Evolutionary conservation across 1,140 invertebrate genomes (phyloP).

Genomic region (Neuroterus valhalla): DNA sequence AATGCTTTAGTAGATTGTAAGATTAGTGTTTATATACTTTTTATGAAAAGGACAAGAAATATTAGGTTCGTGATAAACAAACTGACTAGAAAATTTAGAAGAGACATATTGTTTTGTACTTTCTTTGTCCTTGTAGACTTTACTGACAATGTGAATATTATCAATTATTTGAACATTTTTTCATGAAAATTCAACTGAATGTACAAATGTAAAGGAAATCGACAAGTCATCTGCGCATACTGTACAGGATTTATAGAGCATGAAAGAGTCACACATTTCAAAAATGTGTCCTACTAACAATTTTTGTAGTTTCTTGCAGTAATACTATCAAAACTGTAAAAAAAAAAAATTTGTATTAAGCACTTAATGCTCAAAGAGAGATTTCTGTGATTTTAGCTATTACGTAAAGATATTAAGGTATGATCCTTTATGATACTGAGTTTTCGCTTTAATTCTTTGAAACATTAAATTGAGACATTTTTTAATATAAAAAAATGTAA

Average conservation of each 20-base stretch:
- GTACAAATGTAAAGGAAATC: neutral
- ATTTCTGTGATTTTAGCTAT: conserved; percentile 36
- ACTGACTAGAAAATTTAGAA: neutral
- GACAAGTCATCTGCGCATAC: conserved; percentile 8
- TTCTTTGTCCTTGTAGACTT: neutral
- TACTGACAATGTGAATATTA: neutral
- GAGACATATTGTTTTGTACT: neutral
- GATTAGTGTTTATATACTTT: neutral
- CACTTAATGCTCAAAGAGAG: conserved; percentile 32
- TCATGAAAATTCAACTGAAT: neutral
- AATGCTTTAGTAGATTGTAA: conserved; percentile 21
- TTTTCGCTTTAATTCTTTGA: neutral
- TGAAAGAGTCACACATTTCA: neutral
- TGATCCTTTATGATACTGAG: neutral
- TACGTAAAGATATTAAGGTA: conserved; percentile 20
- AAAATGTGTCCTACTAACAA: neutral
- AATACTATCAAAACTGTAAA: neutral
- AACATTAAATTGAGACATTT: too few species aligned
- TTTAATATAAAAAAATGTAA: too few species aligned
- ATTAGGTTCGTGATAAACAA: neutral
- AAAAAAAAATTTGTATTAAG: neutral
- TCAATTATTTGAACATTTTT: neutral
- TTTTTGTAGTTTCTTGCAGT: neutral
- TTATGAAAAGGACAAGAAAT: neutral
- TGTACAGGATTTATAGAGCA: neutral